These are phyloP conservation scores for Neodon shergylaensis DNA, from an alignment of 2,113 vertebrate species.

Conservation along the genomic window DNA sequence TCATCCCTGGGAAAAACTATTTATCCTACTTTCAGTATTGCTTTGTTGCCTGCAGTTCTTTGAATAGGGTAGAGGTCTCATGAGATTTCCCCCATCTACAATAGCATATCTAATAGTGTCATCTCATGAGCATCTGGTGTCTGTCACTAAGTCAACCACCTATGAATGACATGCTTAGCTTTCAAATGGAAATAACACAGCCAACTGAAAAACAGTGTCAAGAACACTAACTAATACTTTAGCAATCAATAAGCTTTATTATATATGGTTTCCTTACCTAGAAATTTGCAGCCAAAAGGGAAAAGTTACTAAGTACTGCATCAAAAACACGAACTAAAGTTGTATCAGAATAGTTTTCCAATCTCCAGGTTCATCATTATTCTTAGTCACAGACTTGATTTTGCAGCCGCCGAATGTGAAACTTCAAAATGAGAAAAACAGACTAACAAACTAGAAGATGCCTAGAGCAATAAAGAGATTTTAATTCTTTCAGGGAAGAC, in stretches of 20 bases:
- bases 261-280: not conserved
- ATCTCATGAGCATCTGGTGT: not conserved
- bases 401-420: constrained; percentile 8
- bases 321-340: not conserved
- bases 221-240: not conserved
- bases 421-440: not conserved
- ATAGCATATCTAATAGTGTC: not conserved
- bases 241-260: not conserved
- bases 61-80: not conserved
- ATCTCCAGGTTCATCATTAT: not conserved
- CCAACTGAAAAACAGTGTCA: not conserved
- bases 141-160: not conserved
- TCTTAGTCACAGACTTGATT: not conserved
- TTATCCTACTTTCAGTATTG: not conserved
- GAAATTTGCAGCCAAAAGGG: constrained; percentile 31
- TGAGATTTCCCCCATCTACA: not conserved
- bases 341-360: not conserved
- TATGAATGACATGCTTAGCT: not conserved
- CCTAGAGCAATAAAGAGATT: not conserved
- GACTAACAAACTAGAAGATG: constrained; percentile 48
- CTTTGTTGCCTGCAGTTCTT: not conserved
- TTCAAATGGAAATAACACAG: not conserved
- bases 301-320: not conserved
- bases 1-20: too few relatives aligned
- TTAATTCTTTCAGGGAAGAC: constrained; percentile 49